Evolutionary conservation across 2,113 vertebrate genomes (phyloP), one percentile per base, ranked within the genome.

Genomic region (Pseudolaguvia tuberculata): DNA sequence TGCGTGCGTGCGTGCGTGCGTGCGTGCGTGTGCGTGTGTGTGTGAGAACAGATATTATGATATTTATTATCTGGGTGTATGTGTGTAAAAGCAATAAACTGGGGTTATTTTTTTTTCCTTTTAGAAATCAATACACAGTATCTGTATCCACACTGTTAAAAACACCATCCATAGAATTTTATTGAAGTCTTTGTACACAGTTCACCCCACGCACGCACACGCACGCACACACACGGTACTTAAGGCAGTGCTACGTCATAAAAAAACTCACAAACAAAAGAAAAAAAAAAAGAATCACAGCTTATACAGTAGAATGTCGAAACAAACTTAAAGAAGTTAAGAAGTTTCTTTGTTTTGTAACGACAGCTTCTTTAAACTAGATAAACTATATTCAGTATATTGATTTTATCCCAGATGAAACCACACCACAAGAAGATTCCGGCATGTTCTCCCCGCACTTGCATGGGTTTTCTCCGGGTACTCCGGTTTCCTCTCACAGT

Each of bases 201-300:
- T 82, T 82, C 83, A 87, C 79, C 85, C n/a, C n/a, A n/a, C n/a
- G n/a, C n/a, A n/a, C n/a, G n/a, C n/a, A n/a, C n/a, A n/a, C n/a
- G n/a, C n/a, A n/a, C n/a, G n/a, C n/a, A n/a, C n/a, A 88, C 78
- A 89, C 78, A 76, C 65, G 42, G 42, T 80, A 82, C 88, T 86
- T 88, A 90, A 87, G 87, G 81, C 79, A 86, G 83, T 83, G 85
- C 85, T 86, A 90, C 88, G 74, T 80, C 85, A 89, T 87, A 86
- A 82, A 81, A 89, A 80, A 82, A 76, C 81, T 72, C 74, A 83
- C 77, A 87, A 70, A 67, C 82, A 72, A 79, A 87, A 59, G 4
- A n/a, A n/a, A 87, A 70, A 67, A 82, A 72, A 79, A 87, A 59
- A 39, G 4, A 62, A 65, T 70, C 84, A 90, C 83, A 84, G 85